phyloP scores from a whole-genome alignment of 2,113 vertebrate genomes.

The Takifugu bimaculatus region DNA sequence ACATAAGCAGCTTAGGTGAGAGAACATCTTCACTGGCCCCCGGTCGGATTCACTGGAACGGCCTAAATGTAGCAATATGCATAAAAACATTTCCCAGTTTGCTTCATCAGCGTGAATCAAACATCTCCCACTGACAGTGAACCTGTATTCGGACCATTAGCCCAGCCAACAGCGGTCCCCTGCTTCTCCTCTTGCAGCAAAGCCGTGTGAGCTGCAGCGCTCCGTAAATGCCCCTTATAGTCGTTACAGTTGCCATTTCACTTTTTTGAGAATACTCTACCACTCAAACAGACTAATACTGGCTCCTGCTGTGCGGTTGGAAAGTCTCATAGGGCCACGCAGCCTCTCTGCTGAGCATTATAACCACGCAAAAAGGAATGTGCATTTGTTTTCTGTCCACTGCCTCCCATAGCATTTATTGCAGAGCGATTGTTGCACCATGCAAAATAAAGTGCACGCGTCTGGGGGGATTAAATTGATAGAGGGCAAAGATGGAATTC shows the following conservation, averaged over 20 bases:
- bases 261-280: slow-evolving; percentile 21
- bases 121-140: slow-evolving; percentile 36
- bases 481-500: slow-evolving; percentile 30
- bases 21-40: slow-evolving; percentile 36
- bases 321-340: slow-evolving; percentile 35
- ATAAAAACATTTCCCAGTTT: slow-evolving; percentile 29
- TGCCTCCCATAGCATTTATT: slow-evolving; percentile 53
- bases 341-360: slow-evolving; percentile 34
- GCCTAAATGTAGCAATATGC: slow-evolving; percentile 15
- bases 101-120: slow-evolving; percentile 44
- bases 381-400: slow-evolving; percentile 55
- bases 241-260: slow-evolving; percentile 26
- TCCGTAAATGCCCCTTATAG: slow-evolving; percentile 32
- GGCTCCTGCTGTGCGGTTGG: slow-evolving; percentile 35
- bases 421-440: slow-evolving; percentile 44
- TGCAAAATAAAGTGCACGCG: slow-evolving; percentile 24
- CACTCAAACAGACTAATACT: slow-evolving; percentile 32
- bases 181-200: slow-evolving; percentile 8
- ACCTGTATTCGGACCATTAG: slow-evolving; percentile 35
- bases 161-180: slow-evolving; percentile 26
- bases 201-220: slow-evolving; percentile 14
- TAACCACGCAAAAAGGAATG: slow-evolving; percentile 39
- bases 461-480: slow-evolving; percentile 35
- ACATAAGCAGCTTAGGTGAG: slow-evolving; percentile 49
- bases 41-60: slow-evolving; percentile 38